These are phyloP conservation scores for Sylvilagus floridanus DNA, from an alignment of 2,797 vertebrate genomes.

Conservation along the genomic window DNA sequence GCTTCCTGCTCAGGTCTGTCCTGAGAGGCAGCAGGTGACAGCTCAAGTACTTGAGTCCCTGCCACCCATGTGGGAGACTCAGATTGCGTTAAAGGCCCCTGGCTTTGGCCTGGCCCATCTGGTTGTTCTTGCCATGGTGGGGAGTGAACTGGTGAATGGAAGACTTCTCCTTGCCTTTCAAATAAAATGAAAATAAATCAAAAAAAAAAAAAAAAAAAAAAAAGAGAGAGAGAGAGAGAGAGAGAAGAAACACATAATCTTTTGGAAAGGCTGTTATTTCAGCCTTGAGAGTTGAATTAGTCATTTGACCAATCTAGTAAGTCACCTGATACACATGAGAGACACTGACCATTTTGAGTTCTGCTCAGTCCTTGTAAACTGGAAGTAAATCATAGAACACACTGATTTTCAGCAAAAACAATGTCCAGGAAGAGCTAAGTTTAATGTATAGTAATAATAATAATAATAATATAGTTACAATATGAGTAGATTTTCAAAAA, in stretches of 20 bases:
- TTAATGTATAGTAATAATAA: background rate
- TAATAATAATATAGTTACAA: background rate
- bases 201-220: no score
- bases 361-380: constrained; percentile 39
- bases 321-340: background rate
- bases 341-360: background rate
- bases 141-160: no score
- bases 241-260: background rate
- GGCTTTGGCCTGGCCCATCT: no score
- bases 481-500: background rate
- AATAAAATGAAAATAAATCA: no score
- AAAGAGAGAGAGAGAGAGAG: no score
- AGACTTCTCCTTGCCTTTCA: no score
- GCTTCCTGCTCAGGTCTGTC: no score
- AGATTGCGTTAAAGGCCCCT: no score
- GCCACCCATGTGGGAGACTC: no score
- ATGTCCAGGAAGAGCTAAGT: background rate
- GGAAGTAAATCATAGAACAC: background rate
- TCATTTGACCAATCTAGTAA: constrained; percentile 1
- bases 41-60: no score
- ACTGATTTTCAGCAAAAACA: constrained; percentile 19
- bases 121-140: no score
- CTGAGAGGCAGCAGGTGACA: no score
- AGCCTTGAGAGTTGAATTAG: background rate
- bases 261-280: constrained; percentile 12